Evolutionary conservation across 2,888 invertebrate genomes (phyloP), one percentile per base, ranked within the genome.

Genomic region (Euplagia quadripunctaria): DNA sequence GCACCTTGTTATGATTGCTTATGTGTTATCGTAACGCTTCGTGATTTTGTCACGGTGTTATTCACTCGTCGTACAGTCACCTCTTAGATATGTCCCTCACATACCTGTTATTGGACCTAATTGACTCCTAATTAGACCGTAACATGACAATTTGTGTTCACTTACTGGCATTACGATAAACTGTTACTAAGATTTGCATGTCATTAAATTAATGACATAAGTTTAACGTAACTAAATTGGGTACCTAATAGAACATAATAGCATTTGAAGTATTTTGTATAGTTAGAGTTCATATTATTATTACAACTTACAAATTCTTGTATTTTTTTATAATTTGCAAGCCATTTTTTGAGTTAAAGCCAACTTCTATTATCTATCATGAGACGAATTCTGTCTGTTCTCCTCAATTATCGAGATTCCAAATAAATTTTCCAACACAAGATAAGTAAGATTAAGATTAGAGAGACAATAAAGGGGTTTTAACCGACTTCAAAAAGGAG

Each of bases 41-140:
- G 61, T 74, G 80, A 74, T 52, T 78, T 66, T 73, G 77, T 79
- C 77, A 74, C 58, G 71, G 72, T 77, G 72, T 31, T 61, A 61
- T 61, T 61, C 65, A 67, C 4, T 74, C 71, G 64, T 51, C 43
- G 74, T 72, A 71, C 72, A 76, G 3, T 75, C 76, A 76, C 66
- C 63, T 51, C 64, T 20, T 63, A 76, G 76, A 73, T 72, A 67
- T 73, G 64, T 64, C 75, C 70, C 75, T 81, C 79, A 75, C 72
- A 72, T 77, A 74, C 71, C 55, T 63, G 68, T 74, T 42, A 68
- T 42, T 73, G 52, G 68, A 70, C 70, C 68, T 75, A 78, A 83
- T 79, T 71, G 76, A 43, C 67, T 76, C n/a, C 61, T 78, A 80
- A 85, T 79, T 77, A 79, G 78, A 80, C 76, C 84, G 84, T 77